Conservation (phyloP, 2,888 invertebrate species). For the Phragmatobia fuliginosa region DNA sequence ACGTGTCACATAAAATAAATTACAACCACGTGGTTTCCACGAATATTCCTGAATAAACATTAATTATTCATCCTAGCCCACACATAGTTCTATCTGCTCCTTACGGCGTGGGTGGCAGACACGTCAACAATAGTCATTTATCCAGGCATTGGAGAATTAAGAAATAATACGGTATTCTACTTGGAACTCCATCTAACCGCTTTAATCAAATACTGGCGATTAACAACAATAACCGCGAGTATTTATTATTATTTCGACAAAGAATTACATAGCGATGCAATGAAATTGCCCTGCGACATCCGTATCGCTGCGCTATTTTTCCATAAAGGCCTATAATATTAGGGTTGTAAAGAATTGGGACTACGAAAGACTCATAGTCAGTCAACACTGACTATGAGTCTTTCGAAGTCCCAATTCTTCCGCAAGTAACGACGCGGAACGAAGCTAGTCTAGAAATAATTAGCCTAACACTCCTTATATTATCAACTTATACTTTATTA, state of each 20-base stretch:
- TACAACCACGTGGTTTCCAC: neutral
- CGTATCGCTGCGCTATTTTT: too few relatives aligned
- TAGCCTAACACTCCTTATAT: too few relatives aligned
- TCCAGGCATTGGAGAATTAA: neutral
- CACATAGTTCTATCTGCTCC: neutral
- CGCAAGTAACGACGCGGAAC: too few relatives aligned
- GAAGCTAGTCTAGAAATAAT: too few relatives aligned
- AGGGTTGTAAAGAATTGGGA: neutral
- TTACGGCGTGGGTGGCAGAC: neutral
- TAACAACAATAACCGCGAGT: too few relatives aligned
- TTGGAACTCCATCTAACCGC: neutral
- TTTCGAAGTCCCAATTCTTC: too few relatives aligned
- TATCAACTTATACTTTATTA: too few relatives aligned
- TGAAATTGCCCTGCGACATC: neutral
- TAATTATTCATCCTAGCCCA: neutral
- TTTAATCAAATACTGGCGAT: too few relatives aligned
- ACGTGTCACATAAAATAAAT: too few relatives aligned
- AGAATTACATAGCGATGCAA: neutral
- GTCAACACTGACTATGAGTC: too few relatives aligned
- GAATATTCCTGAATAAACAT: neutral
- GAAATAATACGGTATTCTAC: neutral
- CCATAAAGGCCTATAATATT: neutral
- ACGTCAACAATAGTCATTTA: neutral
- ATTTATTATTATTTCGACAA: too few relatives aligned
- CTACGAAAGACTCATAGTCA: too few relatives aligned